Evolutionary conservation across 1,140 invertebrate genomes (phyloP).

Genomic region (Pissodes strobi): DNA sequence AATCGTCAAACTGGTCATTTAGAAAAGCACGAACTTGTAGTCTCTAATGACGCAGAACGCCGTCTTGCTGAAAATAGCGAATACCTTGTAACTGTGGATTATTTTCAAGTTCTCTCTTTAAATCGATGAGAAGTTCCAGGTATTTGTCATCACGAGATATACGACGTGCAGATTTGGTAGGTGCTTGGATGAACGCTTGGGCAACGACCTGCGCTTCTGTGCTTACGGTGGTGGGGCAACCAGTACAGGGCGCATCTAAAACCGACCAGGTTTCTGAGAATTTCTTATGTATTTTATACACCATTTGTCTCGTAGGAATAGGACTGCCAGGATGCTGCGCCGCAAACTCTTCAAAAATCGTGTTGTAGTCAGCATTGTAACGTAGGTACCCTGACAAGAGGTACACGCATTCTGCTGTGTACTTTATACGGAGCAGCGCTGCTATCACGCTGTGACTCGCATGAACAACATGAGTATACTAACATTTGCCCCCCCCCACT

Average conservation of each 20-base stretch:
- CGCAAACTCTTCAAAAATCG: too few relatives aligned
- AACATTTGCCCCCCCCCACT: too few relatives aligned
- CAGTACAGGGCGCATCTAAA: constrained; percentile 1
- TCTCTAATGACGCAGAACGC: constrained; percentile 8
- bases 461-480: neutral
- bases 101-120: too few relatives aligned
- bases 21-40: constrained; percentile 11
- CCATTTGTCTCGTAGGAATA: neutral
- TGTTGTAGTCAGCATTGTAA: constrained; percentile 8
- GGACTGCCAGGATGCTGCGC: neutral
- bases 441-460: neutral
- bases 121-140: neutral
- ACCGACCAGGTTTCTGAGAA: constrained; percentile 3
- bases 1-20: constrained; percentile 21
- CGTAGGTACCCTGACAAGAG: constrained; percentile 14
- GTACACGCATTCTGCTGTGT: constrained; percentile 6
- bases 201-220: neutral
- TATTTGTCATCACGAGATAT: constrained; percentile 20
- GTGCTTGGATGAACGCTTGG: constrained; percentile 16
- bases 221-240: constrained; percentile 3
- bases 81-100: too few relatives aligned
- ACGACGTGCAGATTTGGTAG: constrained; percentile 10
- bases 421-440: neutral
- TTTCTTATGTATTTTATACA: neutral
- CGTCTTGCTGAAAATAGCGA: constrained; percentile 22